These are phyloP conservation scores for Ochropacha duplaris DNA, from an alignment of 2,888 invertebrate species.

Conservation along the genomic window DNA sequence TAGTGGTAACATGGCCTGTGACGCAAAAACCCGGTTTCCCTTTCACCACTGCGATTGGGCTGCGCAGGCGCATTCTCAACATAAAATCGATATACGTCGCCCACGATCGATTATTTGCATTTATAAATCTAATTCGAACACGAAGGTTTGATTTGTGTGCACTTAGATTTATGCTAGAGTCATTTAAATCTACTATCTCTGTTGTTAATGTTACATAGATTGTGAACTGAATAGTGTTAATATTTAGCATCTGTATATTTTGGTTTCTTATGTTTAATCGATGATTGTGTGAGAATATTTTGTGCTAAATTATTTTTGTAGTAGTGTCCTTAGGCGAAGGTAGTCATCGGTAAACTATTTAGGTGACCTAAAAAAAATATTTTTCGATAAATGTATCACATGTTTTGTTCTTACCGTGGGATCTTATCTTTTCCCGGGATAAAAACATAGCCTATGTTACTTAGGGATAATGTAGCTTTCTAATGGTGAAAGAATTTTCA, in stretches of 20 bases:
- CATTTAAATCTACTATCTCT: not conserved
- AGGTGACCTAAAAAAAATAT: too few species aligned
- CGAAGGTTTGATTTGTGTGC: constrained; percentile 15
- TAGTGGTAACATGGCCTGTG: constrained; percentile 41
- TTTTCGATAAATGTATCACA: too few species aligned
- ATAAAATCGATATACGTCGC: constrained; percentile 40
- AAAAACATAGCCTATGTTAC: too few species aligned
- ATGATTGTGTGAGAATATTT: not conserved
- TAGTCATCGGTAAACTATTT: too few species aligned
- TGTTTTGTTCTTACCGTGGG: too few species aligned
- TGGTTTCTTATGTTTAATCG: not conserved
- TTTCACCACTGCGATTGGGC: constrained; percentile 70
- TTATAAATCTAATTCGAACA: constrained; percentile 12
- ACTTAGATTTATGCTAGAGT: not conserved
- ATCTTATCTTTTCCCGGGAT: too few species aligned
- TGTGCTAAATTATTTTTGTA: too few species aligned
- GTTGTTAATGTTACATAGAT: not conserved
- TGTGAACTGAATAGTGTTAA: not conserved
- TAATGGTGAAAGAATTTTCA: too few species aligned
- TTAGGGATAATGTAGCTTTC: too few species aligned
- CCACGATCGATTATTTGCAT: constrained; percentile 42
- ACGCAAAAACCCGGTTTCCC: constrained; percentile 64
- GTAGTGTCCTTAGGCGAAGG: too few species aligned
- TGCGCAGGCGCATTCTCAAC: constrained; percentile 32
- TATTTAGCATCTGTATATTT: not conserved